These are phyloP conservation scores for Metopolophium dirhodum DNA, from an alignment of 1,140 invertebrate genomes.

Conservation along the genomic window DNA sequence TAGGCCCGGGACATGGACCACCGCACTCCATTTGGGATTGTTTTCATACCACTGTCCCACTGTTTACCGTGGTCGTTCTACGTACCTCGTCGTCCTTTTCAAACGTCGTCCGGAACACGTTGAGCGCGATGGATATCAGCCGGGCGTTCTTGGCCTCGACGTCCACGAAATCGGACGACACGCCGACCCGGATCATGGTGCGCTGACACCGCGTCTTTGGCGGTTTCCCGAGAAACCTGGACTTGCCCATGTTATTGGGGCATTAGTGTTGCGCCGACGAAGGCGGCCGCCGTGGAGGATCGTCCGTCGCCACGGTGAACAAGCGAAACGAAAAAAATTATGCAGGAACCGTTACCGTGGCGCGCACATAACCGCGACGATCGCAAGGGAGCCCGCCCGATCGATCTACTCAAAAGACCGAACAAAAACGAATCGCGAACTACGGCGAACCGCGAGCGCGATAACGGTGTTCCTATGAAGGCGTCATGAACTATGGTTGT, in stretches of 20 bases:
- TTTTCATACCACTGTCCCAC: background rate
- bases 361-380: background rate
- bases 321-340: background rate
- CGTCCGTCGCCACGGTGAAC: background rate
- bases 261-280: background rate
- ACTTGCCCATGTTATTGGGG: constrained; percentile 68
- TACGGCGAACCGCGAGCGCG: too few relatives aligned
- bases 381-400: too few relatives aligned
- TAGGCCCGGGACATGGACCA: background rate
- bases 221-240: constrained; percentile 68
- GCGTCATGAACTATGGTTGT: background rate
- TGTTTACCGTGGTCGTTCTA: background rate
- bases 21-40: background rate
- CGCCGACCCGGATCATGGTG: constrained; percentile 13
- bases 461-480: background rate
- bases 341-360: background rate
- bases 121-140: constrained; percentile 19
- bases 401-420: background rate
- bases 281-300: too few relatives aligned
- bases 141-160: constrained; percentile 36
- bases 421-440: background rate
- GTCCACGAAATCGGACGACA: constrained; percentile 30
- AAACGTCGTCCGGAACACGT: constrained; percentile 20
- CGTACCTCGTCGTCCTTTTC: constrained; percentile 26
- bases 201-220: background rate